Conservation (phyloP, 2,113 vertebrate genomes). For the Platycercus adscitus region DNA sequence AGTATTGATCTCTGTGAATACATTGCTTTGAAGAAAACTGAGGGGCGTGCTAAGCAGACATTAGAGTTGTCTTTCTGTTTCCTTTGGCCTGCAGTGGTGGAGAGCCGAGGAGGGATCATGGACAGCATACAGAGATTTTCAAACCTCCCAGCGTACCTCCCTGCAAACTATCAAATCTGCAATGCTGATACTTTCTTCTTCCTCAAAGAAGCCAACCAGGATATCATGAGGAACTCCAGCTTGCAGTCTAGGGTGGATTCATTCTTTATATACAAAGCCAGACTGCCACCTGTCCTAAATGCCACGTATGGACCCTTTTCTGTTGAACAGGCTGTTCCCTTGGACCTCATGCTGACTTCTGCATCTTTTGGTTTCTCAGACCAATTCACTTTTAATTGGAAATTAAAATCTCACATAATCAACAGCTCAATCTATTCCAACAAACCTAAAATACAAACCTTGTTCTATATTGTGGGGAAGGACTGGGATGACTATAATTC, state of each 20-base stretch:
- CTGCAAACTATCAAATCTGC: conserved; percentile 79
- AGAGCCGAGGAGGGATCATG: conserved; percentile 71
- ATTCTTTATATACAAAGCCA: conserved; percentile 86
- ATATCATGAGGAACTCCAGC: conserved; percentile 91
- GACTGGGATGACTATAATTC: conserved; percentile 83
- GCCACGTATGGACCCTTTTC: conserved; percentile 90
- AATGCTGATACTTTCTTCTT: conserved; percentile 86
- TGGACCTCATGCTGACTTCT: conserved; percentile 81
- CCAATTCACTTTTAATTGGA: conserved; percentile 83
- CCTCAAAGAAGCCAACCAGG: conserved; percentile 91
- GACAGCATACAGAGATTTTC: conserved; percentile 84
- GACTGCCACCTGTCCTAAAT: conserved; percentile 81
- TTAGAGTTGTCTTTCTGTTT: conserved; percentile 22
- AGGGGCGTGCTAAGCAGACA: background rate
- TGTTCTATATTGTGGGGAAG: conserved; percentile 90
- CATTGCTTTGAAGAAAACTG: background rate
- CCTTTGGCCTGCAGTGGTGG: conserved; percentile 72
- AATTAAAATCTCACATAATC: conserved; percentile 84
- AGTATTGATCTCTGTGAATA: background rate
- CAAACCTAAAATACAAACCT: conserved; percentile 87
- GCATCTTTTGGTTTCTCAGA: conserved; percentile 66
- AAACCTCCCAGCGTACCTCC: conserved; percentile 88
- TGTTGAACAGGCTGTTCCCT: conserved; percentile 78
- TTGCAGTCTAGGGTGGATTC: conserved; percentile 86
- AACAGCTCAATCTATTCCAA: conserved; percentile 83